These are phyloP conservation scores for Nomada flava DNA, from an alignment of 2,888 invertebrate genomes.

Conservation along the genomic window DNA sequence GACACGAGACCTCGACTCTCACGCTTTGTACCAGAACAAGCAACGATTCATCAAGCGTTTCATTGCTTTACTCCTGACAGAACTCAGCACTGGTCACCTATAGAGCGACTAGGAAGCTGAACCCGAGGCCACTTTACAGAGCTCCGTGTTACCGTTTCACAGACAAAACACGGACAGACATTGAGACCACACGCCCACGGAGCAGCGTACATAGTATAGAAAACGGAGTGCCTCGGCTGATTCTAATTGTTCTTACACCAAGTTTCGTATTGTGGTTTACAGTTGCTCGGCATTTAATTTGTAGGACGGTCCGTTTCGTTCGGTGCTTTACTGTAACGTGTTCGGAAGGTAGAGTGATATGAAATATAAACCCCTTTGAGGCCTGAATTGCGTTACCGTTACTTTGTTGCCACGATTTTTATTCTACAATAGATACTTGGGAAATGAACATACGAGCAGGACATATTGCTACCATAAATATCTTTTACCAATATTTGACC, in stretches of 20 bases:
- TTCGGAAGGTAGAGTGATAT: no score
- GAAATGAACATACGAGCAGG: no score
- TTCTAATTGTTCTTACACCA: not conserved
- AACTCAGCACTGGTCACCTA: not conserved
- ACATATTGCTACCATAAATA: no score
- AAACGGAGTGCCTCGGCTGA: not conserved
- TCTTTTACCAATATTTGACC: no score
- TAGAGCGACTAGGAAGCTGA: not conserved
- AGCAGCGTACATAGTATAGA: not conserved
- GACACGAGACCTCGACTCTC: conserved; percentile 52
- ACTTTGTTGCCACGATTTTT: no score
- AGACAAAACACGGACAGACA: not conserved
- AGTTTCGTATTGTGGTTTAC: not conserved
- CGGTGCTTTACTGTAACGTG: no score
- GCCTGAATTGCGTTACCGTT: no score
- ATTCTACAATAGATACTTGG: no score
- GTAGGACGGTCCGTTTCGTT: no score
- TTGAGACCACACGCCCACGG: not conserved
- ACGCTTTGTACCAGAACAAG: conserved; percentile 45
- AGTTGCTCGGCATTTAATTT: no score
- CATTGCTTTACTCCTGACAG: conserved; percentile 1
- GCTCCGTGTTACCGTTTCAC: conserved; percentile 14
- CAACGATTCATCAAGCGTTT: conserved; percentile 38
- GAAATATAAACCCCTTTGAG: no score
- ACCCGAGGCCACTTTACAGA: not conserved